Conservation (phyloP, 2,797 vertebrate species). For the Acanthis flammea region DNA sequence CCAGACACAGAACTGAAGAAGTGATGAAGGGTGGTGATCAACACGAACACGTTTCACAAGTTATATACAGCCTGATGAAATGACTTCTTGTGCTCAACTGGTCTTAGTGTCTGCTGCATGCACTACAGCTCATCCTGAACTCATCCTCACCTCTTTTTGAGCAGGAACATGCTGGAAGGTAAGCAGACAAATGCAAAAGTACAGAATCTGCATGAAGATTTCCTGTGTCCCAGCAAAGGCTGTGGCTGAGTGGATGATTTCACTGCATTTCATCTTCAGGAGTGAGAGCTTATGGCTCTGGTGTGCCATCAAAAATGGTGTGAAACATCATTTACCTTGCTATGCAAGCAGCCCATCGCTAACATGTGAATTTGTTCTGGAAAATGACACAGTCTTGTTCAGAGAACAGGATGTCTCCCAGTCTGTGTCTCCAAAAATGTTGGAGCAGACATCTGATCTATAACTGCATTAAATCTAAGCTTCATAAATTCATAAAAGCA, state of each 20-base stretch:
- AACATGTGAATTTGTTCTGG: rapidly evolving
- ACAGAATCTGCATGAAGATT: background rate
- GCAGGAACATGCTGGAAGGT: background rate
- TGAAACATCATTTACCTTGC: background rate
- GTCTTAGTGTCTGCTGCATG: background rate
- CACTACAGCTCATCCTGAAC: background rate
- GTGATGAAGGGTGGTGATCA: background rate
- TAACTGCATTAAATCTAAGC: background rate
- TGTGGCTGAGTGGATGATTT: background rate
- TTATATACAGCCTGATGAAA: background rate
- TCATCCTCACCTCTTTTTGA: background rate
- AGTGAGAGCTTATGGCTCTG: background rate
- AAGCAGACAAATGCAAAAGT: background rate
- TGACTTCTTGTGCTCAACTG: background rate
- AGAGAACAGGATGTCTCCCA: background rate
- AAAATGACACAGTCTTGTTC: background rate
- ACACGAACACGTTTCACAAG: background rate
- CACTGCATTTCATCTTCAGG: background rate
- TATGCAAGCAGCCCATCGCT: background rate
- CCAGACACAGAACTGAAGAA: background rate
- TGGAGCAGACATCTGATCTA: background rate
- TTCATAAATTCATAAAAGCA: background rate
- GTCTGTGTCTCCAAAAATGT: background rate
- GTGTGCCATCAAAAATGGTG: background rate
- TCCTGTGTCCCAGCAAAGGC: background rate